Conservation (phyloP, 30 jellyfish, hydroid and myxozoan species). For the Cassiopea xamachana region DNA sequence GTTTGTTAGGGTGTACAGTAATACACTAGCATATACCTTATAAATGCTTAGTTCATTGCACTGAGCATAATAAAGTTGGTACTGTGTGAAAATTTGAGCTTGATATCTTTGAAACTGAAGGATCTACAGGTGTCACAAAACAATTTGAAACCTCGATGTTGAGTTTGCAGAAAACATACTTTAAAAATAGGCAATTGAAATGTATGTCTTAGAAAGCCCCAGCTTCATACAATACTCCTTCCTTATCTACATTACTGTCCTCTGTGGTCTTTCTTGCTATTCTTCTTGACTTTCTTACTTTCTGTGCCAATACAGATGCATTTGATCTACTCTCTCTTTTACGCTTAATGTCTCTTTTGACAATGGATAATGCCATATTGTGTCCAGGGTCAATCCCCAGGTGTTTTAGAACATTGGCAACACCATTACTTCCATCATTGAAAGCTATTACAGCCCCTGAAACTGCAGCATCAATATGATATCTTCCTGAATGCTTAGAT, state of each 20-base stretch:
- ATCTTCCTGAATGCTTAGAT: constrained; percentile 32
- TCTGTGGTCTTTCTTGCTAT: too few species aligned
- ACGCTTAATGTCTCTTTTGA: too few species aligned
- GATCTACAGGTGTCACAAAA: not conserved
- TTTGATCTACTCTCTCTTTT: too few species aligned
- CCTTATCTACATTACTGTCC: too few species aligned
- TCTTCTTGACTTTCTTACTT: too few species aligned
- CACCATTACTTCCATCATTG: not conserved
- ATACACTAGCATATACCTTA: not conserved
- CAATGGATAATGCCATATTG: too few species aligned
- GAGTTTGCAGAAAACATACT: not conserved
- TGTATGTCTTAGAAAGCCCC: too few species aligned
- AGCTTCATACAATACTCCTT: too few species aligned
- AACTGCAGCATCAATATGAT: constrained; percentile 27
- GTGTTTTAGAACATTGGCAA: not conserved
- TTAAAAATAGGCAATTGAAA: too few species aligned
- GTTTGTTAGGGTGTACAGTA: not conserved
- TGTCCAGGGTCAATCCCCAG: too few species aligned
- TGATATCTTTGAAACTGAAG: not conserved
- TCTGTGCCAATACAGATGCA: too few species aligned
- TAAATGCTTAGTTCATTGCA: not conserved
- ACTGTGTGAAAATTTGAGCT: not conserved
- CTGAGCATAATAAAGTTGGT: not conserved
- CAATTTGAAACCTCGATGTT: not conserved
- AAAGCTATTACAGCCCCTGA: constrained; percentile 49